Conservation (phyloP, 2,888 invertebrate species). For the Aporophyla nigra region DNA sequence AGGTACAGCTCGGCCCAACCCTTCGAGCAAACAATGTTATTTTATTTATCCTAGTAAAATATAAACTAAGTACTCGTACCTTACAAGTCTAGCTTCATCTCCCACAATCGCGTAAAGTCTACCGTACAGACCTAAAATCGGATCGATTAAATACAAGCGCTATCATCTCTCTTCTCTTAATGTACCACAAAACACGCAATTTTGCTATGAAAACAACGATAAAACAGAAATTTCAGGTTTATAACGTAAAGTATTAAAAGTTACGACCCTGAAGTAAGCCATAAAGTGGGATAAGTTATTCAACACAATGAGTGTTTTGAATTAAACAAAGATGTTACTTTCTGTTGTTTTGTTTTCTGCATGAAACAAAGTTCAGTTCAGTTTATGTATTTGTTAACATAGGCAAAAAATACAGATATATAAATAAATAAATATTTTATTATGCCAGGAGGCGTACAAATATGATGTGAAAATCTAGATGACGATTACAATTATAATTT, state of each 20-base stretch:
- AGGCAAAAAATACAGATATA: no score
- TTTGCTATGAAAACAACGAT: slow-evolving; percentile 47
- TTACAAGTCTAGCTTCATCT: background rate
- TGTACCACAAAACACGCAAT: slow-evolving; percentile 40
- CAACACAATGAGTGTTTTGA: slow-evolving; percentile 40
- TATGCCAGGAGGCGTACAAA: no score
- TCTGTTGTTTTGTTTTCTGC: slow-evolving; percentile 22
- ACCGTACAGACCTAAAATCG: slow-evolving; percentile 8
- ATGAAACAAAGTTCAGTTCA: background rate
- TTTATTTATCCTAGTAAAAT: background rate
- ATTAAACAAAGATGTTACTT: slow-evolving; percentile 44
- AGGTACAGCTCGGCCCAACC: no score
- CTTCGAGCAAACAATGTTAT: no score
- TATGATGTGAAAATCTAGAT: no score
- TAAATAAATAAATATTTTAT: no score
- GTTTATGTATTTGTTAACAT: no score
- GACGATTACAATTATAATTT: no score
- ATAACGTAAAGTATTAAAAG: slow-evolving; percentile 59
- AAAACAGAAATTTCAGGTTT: slow-evolving; percentile 52
- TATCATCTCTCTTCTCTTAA: slow-evolving; percentile 25
- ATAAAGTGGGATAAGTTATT: slow-evolving; percentile 56
- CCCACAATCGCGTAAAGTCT: background rate
- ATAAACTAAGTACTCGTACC: background rate
- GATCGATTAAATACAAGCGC: slow-evolving; percentile 1
- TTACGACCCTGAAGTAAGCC: slow-evolving; percentile 45